These are phyloP conservation scores for Clarias fuscus DNA, from an alignment of 2,797 vertebrate genomes.

Conservation along the genomic window DNA sequence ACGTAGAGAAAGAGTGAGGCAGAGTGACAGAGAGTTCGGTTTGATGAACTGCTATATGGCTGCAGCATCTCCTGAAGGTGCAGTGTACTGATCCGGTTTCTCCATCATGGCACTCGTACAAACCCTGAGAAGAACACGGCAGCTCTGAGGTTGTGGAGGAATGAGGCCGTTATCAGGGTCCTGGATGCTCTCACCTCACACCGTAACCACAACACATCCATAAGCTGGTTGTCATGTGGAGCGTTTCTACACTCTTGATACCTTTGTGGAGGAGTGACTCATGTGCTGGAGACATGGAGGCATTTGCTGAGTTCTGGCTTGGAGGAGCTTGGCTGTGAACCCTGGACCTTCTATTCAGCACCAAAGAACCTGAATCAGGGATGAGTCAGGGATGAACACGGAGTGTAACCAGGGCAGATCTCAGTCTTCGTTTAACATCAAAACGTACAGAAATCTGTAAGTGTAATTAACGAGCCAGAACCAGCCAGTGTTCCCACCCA, in stretches of 20 bases:
- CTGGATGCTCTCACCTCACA: not conserved
- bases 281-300: not conserved
- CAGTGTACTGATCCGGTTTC: not conserved
- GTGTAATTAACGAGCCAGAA: not conserved
- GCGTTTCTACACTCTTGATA: not conserved
- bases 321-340: not conserved
- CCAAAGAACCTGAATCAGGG: not conserved
- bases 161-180: constrained; percentile 1
- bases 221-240: not conserved
- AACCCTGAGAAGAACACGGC: not conserved
- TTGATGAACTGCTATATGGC: not conserved
- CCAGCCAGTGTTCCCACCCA: not conserved
- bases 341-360: not conserved
- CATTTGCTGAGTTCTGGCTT: not conserved
- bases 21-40: not conserved
- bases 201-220: not conserved
- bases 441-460: not conserved
- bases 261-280: not conserved
- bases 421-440: constrained; percentile 1
- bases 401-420: not conserved
- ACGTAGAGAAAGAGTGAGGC: not conserved
- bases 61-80: not conserved
- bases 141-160: not conserved
- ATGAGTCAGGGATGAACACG: not conserved
- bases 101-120: not conserved